Conservation (phyloP, 2,797 vertebrate genomes). For the Intellagama lesueurii region DNA sequence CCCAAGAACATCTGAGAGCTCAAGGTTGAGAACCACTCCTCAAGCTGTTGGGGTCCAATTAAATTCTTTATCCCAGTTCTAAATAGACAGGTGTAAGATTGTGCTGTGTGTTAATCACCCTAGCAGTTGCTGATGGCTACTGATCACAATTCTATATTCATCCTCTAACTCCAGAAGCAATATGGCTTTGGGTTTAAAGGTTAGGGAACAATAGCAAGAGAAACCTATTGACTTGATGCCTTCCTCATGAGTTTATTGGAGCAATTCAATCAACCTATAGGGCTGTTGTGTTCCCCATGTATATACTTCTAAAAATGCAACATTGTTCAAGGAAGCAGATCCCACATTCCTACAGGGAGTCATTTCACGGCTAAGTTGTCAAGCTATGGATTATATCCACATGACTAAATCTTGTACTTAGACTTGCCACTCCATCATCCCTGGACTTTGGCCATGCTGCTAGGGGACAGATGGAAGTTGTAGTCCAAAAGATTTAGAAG, state of each 20-base stretch:
- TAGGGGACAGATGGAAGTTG: not conserved
- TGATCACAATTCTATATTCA: not conserved
- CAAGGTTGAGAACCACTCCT: too few relatives aligned
- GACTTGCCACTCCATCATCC: not conserved
- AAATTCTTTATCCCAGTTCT: too few relatives aligned
- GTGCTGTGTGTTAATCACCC: too few relatives aligned
- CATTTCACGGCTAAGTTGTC: not conserved
- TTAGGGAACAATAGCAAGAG: not conserved
- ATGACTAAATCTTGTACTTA: not conserved
- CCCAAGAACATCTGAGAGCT: too few relatives aligned
- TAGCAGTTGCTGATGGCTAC: not conserved
- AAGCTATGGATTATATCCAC: not conserved
- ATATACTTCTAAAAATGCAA: not conserved
- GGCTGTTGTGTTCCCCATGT: not conserved
- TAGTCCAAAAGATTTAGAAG: not conserved
- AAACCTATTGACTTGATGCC: not conserved
- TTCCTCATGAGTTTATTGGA: not conserved
- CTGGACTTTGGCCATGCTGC: not conserved
- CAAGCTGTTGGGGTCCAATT: too few relatives aligned
- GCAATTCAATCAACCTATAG: not conserved
- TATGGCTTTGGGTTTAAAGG: too few relatives aligned
- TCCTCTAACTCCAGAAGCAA: not conserved
- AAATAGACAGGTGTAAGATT: too few relatives aligned
- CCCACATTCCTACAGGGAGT: not conserved
- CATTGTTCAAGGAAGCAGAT: not conserved